Base-by-base conservation (phyloP, 2,797 vertebrate genomes). In the Sciurus carolinensis region DNA sequence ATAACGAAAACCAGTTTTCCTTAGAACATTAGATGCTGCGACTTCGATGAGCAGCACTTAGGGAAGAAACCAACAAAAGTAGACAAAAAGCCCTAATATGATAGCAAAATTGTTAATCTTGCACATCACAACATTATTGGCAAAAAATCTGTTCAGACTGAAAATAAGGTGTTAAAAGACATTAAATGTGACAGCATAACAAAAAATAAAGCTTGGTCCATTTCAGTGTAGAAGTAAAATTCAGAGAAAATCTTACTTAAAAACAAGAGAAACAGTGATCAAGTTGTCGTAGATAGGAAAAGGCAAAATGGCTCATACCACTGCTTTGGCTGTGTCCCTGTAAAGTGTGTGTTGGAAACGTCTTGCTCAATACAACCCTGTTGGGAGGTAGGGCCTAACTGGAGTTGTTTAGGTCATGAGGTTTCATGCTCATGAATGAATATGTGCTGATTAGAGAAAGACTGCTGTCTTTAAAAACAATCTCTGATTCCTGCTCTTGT, bases 81-180 rank as follows among this genome's bases (percentile, higher is more conserved):
- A 81, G 42, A 28, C 39, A 54, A 24, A 59, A 57, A 12, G 39
- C 28, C 36, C 30, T 76, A 54, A 64, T 72, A 13, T 73, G 7
- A 69, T 69, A 39, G 30, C 8, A 67, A 44, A 83, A 72, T n/a
- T 59, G 8, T 20, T 36, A 76, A 72, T 39, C 64, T 77, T 66
- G 33, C 73, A 4, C n/a, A 39, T 73, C 67, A 47, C 3, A 93
- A 30, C 11, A 79, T 36, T 80, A 80, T 12, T 84, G 36, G 30
- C n/a, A 81, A 87, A 47, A 82, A 94, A 82, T 11, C 0, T 76
- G 81, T 73, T 80, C 39, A 84, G 4, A 12, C 39, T 82, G 54
- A 59, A 91, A 93, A 82, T 85, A 33, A 83, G 77, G 44, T 7
- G 36, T 85, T 36, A 62, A n/a, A 94, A 50, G 7, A 18, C 83